Base-by-base conservation (phyloP, 2,797 vertebrate species). In the Paratrypauchen microcephalus region DNA sequence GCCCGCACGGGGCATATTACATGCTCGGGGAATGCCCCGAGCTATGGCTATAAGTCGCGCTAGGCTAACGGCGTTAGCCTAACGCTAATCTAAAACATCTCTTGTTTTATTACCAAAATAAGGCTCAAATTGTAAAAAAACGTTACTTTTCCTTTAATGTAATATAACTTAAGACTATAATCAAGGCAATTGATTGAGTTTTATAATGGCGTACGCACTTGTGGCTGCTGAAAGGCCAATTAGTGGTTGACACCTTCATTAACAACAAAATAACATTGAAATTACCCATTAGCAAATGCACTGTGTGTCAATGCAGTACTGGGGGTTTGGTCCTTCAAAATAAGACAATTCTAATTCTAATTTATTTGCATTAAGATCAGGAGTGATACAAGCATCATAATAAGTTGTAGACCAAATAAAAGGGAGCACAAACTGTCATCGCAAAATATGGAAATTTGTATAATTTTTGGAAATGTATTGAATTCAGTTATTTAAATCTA, bases 171-270 rank as follows among this genome's bases (percentile, higher is more conserved):
- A 65, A 79, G 28, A 66, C 75, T 65, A 58, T 66, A 61, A 70
- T 24, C 12, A 57, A 57, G 55, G 52, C 52, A 23, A 3, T 55
- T 55, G 41, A 41, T 70, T 15, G 2, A 41, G 64, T 64, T 73
- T 48, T 58, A 65, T 58, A 73, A 32, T 55, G 57, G 65, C 66
- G 54, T 24, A 64, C 66, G 57, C 41, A 64, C 61, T 65, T 71
- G 65, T 21, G 56, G 77, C 57, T 69, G 66, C 52, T 61, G 64
- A 58, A n/a, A 60, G 63, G 66, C 65, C 32, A 64, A 76, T 50
- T 24, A 69, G 57, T 57, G 39, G 69, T 55, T 24, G 71, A 57
- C 56, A 60, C 60, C 41, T 11, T 60, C 32, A 62, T 52, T 2
- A 50, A 41, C 18, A 3, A 39, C 36, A 15, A n/a, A 12, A 24